phyloP scores from a whole-genome alignment of 2,888 invertebrate species.

The Sialis lutaria region DNA sequence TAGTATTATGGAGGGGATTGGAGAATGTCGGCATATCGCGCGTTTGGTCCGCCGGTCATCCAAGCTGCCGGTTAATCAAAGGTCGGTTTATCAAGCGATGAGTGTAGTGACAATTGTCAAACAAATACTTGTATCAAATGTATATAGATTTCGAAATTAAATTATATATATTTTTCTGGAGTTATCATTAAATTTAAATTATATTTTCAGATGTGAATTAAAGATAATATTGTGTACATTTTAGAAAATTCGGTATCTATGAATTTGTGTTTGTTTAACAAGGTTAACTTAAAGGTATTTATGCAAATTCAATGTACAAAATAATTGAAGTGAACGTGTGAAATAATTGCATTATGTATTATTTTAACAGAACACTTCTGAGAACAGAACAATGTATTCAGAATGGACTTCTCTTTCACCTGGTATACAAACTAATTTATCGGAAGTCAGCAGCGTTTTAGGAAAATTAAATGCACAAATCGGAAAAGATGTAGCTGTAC shows the following conservation, averaged over 20 bases:
- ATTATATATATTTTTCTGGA: too few relatives aligned
- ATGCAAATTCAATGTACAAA: background rate
- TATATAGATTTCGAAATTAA: too few relatives aligned
- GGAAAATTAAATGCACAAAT: constrained; percentile 55
- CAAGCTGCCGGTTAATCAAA: too few relatives aligned
- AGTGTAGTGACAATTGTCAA: too few relatives aligned
- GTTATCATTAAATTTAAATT: too few relatives aligned
- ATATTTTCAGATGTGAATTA: too few relatives aligned
- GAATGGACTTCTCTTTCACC: constrained; percentile 65
- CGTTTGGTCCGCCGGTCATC: too few relatives aligned
- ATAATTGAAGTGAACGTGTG: background rate
- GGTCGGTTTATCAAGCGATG: too few relatives aligned
- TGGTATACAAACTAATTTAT: constrained; percentile 43
- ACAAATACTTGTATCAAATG: too few relatives aligned
- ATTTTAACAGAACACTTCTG: constrained; percentile 32
- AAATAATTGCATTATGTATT: background rate
- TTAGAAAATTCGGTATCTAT: constrained; percentile 27
- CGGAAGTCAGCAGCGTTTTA: constrained; percentile 52
- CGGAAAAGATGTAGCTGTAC: constrained; percentile 65
- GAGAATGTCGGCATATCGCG: too few relatives aligned
- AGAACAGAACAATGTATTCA: constrained; percentile 61
- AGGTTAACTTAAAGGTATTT: constrained; percentile 59
- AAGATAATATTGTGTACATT: too few relatives aligned
- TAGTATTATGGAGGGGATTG: too few relatives aligned
- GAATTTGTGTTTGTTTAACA: constrained; percentile 70